Evolutionary conservation across 2,888 invertebrate genomes (phyloP).

Genomic region (Phengaris alcon): DNA sequence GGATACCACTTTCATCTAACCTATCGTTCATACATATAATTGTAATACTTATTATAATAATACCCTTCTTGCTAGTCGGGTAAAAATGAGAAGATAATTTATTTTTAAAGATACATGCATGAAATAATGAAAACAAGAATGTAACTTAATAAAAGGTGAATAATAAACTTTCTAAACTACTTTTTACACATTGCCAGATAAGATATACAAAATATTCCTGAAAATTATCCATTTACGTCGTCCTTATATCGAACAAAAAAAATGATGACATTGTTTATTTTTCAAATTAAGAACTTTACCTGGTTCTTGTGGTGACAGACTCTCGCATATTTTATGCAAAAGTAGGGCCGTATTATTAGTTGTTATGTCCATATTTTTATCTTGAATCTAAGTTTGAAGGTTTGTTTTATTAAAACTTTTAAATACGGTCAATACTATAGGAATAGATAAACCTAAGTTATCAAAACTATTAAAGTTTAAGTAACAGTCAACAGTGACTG

Average conservation of each 20-base stretch:
- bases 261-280: constrained; percentile 34
- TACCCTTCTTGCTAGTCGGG: neutral
- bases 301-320: constrained; percentile 66
- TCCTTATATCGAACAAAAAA: constrained; percentile 29
- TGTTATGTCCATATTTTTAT: constrained; percentile 51
- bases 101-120: neutral
- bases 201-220: constrained; percentile 47
- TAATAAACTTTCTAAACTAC: neutral
- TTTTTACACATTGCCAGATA: constrained; percentile 28
- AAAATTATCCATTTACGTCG: constrained; percentile 51
- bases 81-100: too few species aligned
- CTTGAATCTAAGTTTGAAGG: neutral
- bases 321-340: constrained; percentile 66
- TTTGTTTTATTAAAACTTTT: neutral
- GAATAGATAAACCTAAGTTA: neutral
- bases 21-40: too few species aligned
- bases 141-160: neutral
- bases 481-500: neutral
- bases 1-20: too few species aligned
- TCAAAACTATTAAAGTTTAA: neutral
- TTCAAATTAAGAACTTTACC: constrained; percentile 48
- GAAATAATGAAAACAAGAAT: neutral
- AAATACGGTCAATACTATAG: neutral
- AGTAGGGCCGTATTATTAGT: constrained; percentile 56
- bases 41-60: too few species aligned